Conservation (phyloP, 2,888 invertebrate species). For the Patella pellucida region DNA sequence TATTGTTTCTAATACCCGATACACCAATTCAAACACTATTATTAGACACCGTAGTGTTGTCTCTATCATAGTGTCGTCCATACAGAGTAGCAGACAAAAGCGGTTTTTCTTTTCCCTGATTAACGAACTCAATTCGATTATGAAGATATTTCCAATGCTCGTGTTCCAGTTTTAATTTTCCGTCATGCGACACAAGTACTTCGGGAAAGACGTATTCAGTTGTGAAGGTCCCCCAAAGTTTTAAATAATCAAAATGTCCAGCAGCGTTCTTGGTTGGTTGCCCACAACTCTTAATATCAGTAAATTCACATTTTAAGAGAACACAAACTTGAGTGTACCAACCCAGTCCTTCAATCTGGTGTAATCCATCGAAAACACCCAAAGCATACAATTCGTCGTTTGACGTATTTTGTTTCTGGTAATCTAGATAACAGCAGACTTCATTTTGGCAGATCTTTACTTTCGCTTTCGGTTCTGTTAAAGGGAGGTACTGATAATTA, state of each 20-base stretch:
- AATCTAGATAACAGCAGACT: conserved; percentile 47
- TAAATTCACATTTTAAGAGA: conserved; percentile 41
- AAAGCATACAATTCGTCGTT: conserved; percentile 44
- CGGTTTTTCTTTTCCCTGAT: conserved; percentile 20
- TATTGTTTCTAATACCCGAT: too few species aligned
- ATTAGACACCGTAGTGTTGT: background rate
- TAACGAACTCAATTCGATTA: conserved; percentile 15
- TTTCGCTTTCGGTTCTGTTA: conserved; percentile 30
- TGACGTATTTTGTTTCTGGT: conserved; percentile 20
- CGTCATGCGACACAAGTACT: conserved; percentile 28
- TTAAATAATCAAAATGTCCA: conserved; percentile 32
- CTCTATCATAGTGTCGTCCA: conserved; percentile 32
- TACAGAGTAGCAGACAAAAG: conserved; percentile 35
- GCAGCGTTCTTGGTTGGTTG: conserved; percentile 20
- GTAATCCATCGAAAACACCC: conserved; percentile 51
- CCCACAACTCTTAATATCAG: conserved; percentile 34
- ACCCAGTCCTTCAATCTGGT: conserved; percentile 39
- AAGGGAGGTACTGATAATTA: background rate
- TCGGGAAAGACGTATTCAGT: conserved; percentile 40
- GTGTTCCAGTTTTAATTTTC: conserved; percentile 18
- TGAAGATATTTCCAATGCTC: conserved; percentile 31
- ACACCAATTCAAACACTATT: too few species aligned
- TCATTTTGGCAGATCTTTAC: conserved; percentile 42
- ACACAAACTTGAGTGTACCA: conserved; percentile 51
- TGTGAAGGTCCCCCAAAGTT: conserved; percentile 34